phyloP scores from a whole-genome alignment of 2,797 vertebrate genomes.

The Pithecia hirsuta region DNA sequence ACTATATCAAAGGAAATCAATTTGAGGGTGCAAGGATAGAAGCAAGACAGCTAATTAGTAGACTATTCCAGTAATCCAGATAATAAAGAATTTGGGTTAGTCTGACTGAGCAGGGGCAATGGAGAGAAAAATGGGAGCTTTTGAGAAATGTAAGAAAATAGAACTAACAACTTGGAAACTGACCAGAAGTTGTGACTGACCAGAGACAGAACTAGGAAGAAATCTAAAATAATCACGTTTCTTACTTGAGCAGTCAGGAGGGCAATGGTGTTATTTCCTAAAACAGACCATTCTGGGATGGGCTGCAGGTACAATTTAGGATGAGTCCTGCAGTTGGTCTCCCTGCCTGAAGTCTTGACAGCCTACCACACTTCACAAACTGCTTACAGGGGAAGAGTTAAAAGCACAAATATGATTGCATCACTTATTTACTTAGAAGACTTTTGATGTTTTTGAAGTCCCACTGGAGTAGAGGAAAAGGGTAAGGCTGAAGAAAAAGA shows the following conservation, averaged over 20 bases:
- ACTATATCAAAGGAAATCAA: not conserved
- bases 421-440: not conserved
- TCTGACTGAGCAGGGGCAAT: not conserved
- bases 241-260: not conserved
- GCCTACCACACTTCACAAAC: not conserved
- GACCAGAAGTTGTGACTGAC: not conserved
- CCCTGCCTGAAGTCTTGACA: not conserved
- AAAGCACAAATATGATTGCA: not conserved
- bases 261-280: not conserved
- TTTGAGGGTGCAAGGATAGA: not conserved
- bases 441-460: not conserved
- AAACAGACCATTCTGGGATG: not conserved
- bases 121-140: not conserved
- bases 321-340: not conserved
- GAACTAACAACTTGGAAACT: not conserved
- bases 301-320: not conserved
- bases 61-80: not conserved
- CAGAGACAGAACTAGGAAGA: not conserved
- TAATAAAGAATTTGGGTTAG: not conserved
- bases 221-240: not conserved
- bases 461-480: not conserved
- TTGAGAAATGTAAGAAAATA: not conserved
- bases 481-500: not conserved
- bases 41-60: not conserved
- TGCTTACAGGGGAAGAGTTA: not conserved